Evolutionary conservation across 2,113 vertebrate species (phyloP).

Genomic region (Montifringilla adamsi): DNA sequence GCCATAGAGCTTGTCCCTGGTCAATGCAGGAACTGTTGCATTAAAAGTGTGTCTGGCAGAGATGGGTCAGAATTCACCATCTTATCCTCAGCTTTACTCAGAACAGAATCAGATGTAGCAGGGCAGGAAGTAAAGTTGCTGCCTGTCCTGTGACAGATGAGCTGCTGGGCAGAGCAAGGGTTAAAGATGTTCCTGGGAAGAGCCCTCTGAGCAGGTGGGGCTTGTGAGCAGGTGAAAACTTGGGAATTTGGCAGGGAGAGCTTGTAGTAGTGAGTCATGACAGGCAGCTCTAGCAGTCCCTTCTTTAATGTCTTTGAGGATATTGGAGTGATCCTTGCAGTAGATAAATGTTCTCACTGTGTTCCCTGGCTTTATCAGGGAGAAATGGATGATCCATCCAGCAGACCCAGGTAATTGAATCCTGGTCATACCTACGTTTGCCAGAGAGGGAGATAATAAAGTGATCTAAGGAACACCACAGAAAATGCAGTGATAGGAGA

Average conservation of each 20-base stretch:
- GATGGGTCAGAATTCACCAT: background rate
- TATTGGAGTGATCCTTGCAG: background rate
- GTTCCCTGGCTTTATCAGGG: constrained; percentile 19
- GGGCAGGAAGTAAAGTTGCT: background rate
- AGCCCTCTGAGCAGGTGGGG: background rate
- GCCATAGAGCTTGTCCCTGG: background rate
- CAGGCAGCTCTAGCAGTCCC: background rate
- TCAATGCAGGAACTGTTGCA: background rate
- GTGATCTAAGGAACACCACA: background rate
- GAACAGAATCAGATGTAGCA: background rate
- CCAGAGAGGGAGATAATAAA: background rate
- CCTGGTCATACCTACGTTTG: background rate
- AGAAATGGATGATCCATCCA: background rate
- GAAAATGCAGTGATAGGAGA: background rate
- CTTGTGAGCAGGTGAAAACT: background rate
- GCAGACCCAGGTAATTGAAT: constrained; percentile 4
- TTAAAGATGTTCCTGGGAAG: background rate
- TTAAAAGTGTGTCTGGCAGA: background rate
- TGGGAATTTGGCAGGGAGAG: background rate
- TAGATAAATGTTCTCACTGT: background rate
- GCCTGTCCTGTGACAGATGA: background rate
- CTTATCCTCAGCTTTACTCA: background rate
- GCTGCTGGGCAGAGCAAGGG: background rate
- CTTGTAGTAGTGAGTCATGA: background rate
- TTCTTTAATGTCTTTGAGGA: background rate